Percentiles rank a stretch among this genome's conserved stretches.
These are phyloP conservation scores for Platycercus adscitus DNA, from an alignment of 2,113 vertebrate species.

Conservation along the genomic window DNA sequence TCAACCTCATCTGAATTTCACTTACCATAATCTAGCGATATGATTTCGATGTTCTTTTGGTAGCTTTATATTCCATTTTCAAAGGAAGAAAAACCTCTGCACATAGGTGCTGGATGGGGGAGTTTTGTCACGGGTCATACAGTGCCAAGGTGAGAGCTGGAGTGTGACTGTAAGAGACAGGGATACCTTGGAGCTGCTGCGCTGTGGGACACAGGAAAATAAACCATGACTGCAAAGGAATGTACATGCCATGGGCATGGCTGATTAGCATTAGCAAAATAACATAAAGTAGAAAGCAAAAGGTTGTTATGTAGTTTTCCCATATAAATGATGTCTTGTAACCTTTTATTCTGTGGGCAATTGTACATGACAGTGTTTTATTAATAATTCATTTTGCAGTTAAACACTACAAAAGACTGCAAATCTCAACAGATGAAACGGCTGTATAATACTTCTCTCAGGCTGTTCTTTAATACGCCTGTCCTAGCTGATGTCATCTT, in stretches of 20 bases:
- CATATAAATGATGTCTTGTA: background rate
- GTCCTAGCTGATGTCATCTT: constrained; percentile 96
- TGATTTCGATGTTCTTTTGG: background rate
- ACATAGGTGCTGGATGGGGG: background rate
- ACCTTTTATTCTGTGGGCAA: background rate
- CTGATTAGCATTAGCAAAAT: background rate
- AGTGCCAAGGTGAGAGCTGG: background rate
- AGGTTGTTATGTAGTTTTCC: background rate
- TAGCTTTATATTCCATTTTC: background rate
- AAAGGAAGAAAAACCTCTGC: background rate
- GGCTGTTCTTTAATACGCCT: constrained; percentile 92
- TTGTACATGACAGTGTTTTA: accelerated
- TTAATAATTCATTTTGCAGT: constrained; percentile 42
- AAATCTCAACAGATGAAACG: constrained; percentile 66
- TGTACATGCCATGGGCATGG: accelerated
- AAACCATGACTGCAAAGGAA: background rate
- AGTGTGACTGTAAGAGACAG: too few relatives aligned
- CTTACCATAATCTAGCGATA: background rate
- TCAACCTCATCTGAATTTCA: background rate
- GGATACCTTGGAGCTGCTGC: background rate
- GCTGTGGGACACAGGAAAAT: too few relatives aligned
- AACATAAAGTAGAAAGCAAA: background rate
- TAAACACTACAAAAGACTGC: constrained; percentile 61
- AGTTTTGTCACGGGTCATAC: background rate
- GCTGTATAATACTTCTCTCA: constrained; percentile 84